Conservation (phyloP, 64 coral and sea anemone species). For the Porites australiensis region DNA sequence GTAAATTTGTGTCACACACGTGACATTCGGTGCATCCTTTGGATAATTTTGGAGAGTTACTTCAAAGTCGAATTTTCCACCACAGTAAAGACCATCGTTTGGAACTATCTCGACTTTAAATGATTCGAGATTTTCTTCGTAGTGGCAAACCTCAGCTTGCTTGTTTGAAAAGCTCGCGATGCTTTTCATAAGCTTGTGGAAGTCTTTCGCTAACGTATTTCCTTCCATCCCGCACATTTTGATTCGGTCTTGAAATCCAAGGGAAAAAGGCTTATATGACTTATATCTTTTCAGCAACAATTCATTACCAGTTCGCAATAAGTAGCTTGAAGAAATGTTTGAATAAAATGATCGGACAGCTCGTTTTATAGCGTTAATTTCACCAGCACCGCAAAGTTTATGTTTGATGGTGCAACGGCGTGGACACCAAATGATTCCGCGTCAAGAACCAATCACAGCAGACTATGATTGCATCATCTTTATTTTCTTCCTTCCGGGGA, state of each 20-base stretch:
- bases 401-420: slow-evolving; percentile 55
- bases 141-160: slow-evolving; percentile 72
- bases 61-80: slow-evolving; percentile 82
- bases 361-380: background rate
- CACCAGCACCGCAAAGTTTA: slow-evolving; percentile 19
- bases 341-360: background rate
- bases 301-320: background rate
- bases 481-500: background rate
- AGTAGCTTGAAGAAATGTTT: background rate
- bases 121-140: slow-evolving; percentile 68
- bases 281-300: no score
- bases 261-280: background rate
- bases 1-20: slow-evolving; percentile 70
- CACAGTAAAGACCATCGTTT: slow-evolving; percentile 75
- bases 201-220: slow-evolving; percentile 58
- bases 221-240: slow-evolving; percentile 70
- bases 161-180: slow-evolving; percentile 79
- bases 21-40: slow-evolving; percentile 40
- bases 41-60: slow-evolving; percentile 62
- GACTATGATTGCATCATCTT: slow-evolving; percentile 25
- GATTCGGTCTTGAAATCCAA: background rate
- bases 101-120: slow-evolving; percentile 83
- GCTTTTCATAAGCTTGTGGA: slow-evolving; percentile 78
- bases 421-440: slow-evolving; percentile 25
- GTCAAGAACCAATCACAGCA: slow-evolving; percentile 40